Percentiles rank a stretch among this genome's conserved stretches.
phyloP scores from a whole-genome alignment of 2,888 invertebrate species.

The Oligia strigilis region DNA sequence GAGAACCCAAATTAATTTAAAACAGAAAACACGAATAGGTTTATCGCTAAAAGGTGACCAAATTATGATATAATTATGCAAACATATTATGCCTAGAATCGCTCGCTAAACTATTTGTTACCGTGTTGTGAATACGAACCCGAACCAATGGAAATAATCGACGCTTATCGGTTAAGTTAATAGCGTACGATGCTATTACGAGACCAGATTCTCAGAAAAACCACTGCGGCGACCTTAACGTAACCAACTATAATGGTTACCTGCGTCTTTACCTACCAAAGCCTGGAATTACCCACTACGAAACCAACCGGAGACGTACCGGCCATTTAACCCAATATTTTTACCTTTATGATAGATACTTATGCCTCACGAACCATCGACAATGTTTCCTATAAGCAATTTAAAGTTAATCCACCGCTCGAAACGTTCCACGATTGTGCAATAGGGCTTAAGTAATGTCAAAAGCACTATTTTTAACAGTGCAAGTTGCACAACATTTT shows the following conservation, averaged over 20 bases:
- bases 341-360: slow-evolving; percentile 52
- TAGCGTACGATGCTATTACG: slow-evolving; percentile 71
- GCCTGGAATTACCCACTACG: slow-evolving; percentile 62
- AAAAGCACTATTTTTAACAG: slow-evolving; percentile 68
- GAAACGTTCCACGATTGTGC: slow-evolving; percentile 57
- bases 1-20: slow-evolving; percentile 16
- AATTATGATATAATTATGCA: slow-evolving; percentile 38
- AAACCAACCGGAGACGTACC: slow-evolving; percentile 35
- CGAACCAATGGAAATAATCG: slow-evolving; percentile 72
- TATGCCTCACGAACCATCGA: slow-evolving; percentile 47
- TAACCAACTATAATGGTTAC: slow-evolving; percentile 58
- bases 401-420: slow-evolving; percentile 54
- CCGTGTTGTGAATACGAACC: slow-evolving; percentile 63
- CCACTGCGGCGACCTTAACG: slow-evolving; percentile 70
- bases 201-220: slow-evolving; percentile 73
- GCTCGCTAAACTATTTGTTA: slow-evolving; percentile 56
- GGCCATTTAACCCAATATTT: slow-evolving; percentile 57
- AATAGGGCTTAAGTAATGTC: slow-evolving; percentile 66
- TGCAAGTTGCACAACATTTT: slow-evolving; percentile 68
- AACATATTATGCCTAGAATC: slow-evolving; percentile 43
- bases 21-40: slow-evolving; percentile 13
- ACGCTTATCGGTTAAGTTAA: slow-evolving; percentile 73
- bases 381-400: slow-evolving; percentile 59
- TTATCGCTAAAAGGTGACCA: slow-evolving; percentile 10
- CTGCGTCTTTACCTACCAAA: slow-evolving; percentile 46